phyloP scores from a whole-genome alignment of 37 sponge, comb jelly and placozoan species.

The Chondrosia reniformis region DNA sequence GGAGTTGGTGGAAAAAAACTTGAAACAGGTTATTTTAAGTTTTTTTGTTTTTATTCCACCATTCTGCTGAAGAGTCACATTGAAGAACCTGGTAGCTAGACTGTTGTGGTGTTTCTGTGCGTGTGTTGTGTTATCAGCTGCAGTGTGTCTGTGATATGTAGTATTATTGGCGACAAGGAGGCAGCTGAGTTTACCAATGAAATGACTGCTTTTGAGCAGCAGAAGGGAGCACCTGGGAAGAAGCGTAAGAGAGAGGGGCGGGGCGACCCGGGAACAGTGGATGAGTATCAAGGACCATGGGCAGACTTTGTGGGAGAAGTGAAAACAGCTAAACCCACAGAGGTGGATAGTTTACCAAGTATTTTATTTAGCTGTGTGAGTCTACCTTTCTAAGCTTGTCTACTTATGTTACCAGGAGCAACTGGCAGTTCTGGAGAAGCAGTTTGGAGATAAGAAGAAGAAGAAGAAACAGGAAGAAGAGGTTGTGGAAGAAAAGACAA shows the following conservation, averaged over 20 bases:
- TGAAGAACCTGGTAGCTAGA: background rate
- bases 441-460: constrained; percentile 71
- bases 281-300: constrained; percentile 95
- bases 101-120: background rate
- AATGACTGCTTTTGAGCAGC: constrained; percentile 76
- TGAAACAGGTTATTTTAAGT: no score
- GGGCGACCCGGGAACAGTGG: constrained; percentile 81
- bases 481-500: constrained; percentile 69
- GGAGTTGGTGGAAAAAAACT: no score
- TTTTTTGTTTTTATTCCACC: no score
- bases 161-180: constrained; percentile 75
- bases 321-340: constrained; percentile 78
- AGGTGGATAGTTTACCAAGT: no score
- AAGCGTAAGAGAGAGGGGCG: constrained; percentile 78
- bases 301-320: constrained; percentile 80
- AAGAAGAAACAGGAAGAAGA: constrained; percentile 62
- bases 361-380: background rate
- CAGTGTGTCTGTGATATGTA: background rate
- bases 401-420: constrained; percentile 47
- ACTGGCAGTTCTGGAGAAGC: constrained; percentile 74
- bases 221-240: constrained; percentile 41
- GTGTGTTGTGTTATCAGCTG: background rate
- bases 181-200: constrained; percentile 52
- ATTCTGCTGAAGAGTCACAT: background rate
- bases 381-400: background rate